Evolutionary conservation across 2,113 vertebrate species (phyloP), one percentile per base, ranked within the genome.

Genomic region (Collichthys lucidus): DNA sequence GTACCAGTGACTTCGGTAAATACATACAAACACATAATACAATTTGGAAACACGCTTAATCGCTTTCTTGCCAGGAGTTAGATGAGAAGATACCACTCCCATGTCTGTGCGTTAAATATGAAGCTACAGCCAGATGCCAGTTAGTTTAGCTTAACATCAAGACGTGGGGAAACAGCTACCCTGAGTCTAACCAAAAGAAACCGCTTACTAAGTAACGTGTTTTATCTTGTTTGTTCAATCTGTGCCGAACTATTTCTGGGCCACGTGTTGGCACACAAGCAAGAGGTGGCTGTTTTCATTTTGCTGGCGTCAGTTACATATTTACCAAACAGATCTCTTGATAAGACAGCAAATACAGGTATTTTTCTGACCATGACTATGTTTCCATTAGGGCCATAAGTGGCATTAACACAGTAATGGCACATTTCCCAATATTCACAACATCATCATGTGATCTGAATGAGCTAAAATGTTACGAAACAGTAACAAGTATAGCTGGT

Each of bases 1-100:
- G 98, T 86, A 97, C 96, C 87, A 98, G 96, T 62, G 98, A 98
- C 88, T 98, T 98, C 2, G 98, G 98, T 99, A 94, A 96, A 95
- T 71, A 60, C 9, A 49, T 9, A 59, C 44, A 17, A 42, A 72
- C 57, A 57, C 7, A 80, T 2, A 6, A 15, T 11, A 9, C 17
- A 16, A 46, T 70, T 82, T 59, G 9, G 3, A 68, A 50, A 68
- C 3, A 11, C 7, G 2, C 11, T 66, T 16, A 47, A 49, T 66
- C 11, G 1, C 26, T 72, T 42, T 69, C 0, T 42, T 62, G 10
- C 5, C 26, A 1, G 1, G 40, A 31, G 26, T 61, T 24, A 4
- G 11, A 62, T 49, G 9, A 74, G 44, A 50, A 35, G 12, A 40
- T 19, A 10, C 26, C 9, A 17, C 44, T 24, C 26, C n/a, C 56